Conservation (phyloP, 1,140 invertebrate genomes). For the Drosophila littoralis region DNA sequence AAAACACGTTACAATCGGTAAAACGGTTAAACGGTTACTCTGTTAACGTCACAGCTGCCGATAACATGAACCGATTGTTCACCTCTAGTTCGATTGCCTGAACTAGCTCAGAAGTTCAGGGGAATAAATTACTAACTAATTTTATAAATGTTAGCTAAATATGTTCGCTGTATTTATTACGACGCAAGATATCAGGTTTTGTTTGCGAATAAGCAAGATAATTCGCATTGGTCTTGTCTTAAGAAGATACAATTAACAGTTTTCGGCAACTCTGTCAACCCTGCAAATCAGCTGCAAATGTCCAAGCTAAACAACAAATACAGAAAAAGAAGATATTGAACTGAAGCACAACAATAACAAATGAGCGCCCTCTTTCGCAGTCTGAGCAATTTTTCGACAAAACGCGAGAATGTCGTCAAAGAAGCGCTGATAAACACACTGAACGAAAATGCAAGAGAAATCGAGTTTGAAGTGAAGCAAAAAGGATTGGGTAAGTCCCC, state of each 20-base stretch:
- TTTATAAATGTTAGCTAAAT: not conserved
- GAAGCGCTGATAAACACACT: slow-evolving; percentile 89
- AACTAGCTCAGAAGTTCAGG: not conserved
- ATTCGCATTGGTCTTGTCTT: too few relatives aligned
- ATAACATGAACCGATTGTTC: not conserved
- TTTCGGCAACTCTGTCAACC: not conserved
- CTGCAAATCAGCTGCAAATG: slow-evolving; percentile 27
- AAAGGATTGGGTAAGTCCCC: slow-evolving; percentile 72
- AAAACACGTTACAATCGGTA: slow-evolving; percentile 8
- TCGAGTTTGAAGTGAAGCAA: slow-evolving; percentile 88
- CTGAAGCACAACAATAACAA: slow-evolving; percentile 38
- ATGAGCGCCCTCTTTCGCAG: slow-evolving; percentile 81
- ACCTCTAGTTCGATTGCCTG: not conserved
- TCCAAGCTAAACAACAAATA: slow-evolving; percentile 1
- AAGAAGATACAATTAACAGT: too few relatives aligned
- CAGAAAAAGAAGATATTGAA: slow-evolving; percentile 10
- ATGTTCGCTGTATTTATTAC: too few relatives aligned
- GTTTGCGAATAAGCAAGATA: too few relatives aligned
- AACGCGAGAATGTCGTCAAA: slow-evolving; percentile 88
- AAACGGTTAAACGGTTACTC: too few relatives aligned
- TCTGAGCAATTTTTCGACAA: slow-evolving; percentile 67
- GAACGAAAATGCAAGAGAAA: slow-evolving; percentile 90
- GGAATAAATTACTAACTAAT: not conserved
- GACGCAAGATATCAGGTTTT: too few relatives aligned
- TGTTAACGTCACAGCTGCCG: not conserved